A percentile compares a stretch with the other conserved stretches of the same genome.
These are phyloP conservation scores for Holothuria leucospilota DNA, from an alignment of 53 echinoderm and acorn worm genomes.

Conservation along the genomic window DNA sequence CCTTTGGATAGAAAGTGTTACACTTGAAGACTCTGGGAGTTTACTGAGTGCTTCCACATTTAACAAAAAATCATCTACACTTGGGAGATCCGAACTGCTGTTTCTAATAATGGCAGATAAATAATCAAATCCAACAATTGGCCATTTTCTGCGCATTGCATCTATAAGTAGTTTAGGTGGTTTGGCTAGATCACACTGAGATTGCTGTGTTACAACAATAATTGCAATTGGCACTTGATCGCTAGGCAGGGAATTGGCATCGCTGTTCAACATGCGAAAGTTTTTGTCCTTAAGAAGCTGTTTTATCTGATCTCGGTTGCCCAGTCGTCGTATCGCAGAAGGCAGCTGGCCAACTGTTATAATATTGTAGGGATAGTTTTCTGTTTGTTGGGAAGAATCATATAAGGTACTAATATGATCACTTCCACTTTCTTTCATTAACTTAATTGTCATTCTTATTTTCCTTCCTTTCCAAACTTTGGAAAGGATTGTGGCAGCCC, in stretches of 20 bases:
- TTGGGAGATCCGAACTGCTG: background rate
- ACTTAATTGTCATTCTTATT: too few species aligned
- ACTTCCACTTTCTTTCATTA: too few species aligned
- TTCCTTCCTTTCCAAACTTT: too few species aligned
- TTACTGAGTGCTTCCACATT: background rate
- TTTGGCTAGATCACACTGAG: background rate
- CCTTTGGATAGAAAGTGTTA: background rate
- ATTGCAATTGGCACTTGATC: background rate
- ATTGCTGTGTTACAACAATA: background rate
- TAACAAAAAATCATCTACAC: background rate
- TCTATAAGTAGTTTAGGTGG: background rate
- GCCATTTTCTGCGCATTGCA: background rate
- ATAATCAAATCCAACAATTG: background rate
- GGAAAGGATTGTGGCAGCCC: too few species aligned
- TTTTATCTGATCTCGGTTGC: too few species aligned
- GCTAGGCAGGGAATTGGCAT: background rate
- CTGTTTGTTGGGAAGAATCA: too few species aligned
- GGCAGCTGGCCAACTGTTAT: too few species aligned
- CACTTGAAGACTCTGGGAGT: background rate
- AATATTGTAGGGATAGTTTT: too few species aligned
- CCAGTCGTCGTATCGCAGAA: too few species aligned
- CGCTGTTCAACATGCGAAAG: background rate
- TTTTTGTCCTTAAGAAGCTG: too few species aligned
- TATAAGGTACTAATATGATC: too few species aligned
- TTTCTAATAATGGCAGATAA: background rate